phyloP scores from a whole-genome alignment of 2,113 vertebrate genomes.

The Aegypius monachus region DNA sequence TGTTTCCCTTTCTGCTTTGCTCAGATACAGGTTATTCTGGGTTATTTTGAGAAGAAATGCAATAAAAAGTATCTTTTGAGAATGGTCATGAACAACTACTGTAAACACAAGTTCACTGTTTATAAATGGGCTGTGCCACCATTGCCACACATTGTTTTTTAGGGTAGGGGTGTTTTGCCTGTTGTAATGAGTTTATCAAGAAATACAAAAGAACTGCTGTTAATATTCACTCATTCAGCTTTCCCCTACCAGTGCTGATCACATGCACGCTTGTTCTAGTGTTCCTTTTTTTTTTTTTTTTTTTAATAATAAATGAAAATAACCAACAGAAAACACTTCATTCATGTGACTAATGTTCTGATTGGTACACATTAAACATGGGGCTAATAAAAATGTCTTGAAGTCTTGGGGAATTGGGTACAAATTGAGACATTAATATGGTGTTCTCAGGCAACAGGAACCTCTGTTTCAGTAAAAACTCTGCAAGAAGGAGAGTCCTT shows the following conservation, averaged over 20 bases:
- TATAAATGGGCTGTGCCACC: background rate
- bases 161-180: background rate
- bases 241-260: background rate
- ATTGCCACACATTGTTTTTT: background rate
- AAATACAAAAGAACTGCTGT: background rate
- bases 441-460: background rate
- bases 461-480: background rate
- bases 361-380: background rate
- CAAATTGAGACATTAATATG: background rate
- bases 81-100: background rate
- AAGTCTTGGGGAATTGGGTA: background rate
- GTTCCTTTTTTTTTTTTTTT: background rate
- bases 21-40: background rate
- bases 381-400: background rate
- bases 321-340: background rate
- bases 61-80: background rate
- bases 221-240: background rate
- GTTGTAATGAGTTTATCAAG: background rate
- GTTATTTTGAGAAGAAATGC: background rate
- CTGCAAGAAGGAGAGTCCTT: background rate
- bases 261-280: background rate
- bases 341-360: background rate
- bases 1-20: background rate
- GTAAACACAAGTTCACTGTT: background rate
- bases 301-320: background rate